Base-by-base conservation (phyloP, 2,113 vertebrate species). In the Cololabis saira region DNA sequence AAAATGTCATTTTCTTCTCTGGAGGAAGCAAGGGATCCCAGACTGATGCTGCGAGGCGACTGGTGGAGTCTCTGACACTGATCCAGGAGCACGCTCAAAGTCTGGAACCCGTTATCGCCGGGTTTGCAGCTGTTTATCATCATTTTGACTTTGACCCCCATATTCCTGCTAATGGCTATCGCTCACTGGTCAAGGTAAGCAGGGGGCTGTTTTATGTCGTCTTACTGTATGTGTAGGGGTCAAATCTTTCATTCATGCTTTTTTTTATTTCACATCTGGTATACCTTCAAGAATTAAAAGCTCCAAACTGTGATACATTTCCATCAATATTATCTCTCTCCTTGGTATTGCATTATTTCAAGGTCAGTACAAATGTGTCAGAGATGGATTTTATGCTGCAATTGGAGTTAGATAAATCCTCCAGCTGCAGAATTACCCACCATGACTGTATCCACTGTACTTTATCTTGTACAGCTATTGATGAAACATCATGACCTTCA, bases 161-260 rank as follows among this genome's bases (percentile, higher is more conserved):
- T 76, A 95, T 96, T 0, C 96, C 94, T 0, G 96, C 94, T 58
- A 97, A 97, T 0, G 96, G 96, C 43, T 97, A 95, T 87, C 96
- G 95, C 75, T 97, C 96, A 17, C 90, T 97, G 49, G 93, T 95
- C 37, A 96, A 96, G 91, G 93, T 93, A 77, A 52, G 67, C 24
- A 30, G 17, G 18, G 21, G 10, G 19, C 64, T 59, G 44, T 48
- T 63, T 57, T 3, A 43, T 11, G 18, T 51, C 0, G 49, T 16
- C 64, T n/a, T 65, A 33, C 24, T 27, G 24, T 5, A 27, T 43
- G 5, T 67, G 52, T 53, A 13, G 22, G 13, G 22, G 15, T 60
- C 2, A 50, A 45, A 12, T 53, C 16, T 55, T n/a, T 15, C 63
- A 19, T 69, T 12, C 44, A 13, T 84, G 40, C 41, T 67, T 14